Conservation (phyloP, 1,140 invertebrate genomes). For the Ceratitis capitata region DNA sequence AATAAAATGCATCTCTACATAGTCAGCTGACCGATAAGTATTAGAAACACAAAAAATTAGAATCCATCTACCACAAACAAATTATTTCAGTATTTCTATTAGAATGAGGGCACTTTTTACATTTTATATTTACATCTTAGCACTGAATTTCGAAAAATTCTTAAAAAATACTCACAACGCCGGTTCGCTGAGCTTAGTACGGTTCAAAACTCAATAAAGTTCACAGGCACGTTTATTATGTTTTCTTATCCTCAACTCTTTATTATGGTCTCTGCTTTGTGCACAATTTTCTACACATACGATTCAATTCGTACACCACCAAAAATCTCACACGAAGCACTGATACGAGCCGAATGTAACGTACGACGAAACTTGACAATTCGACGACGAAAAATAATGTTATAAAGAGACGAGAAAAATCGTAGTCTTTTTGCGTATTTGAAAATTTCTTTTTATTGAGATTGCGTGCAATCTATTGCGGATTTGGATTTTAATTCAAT, state of each 20-base stretch:
- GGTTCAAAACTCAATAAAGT: background rate
- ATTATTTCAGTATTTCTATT: background rate
- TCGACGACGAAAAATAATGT: conserved; percentile 39
- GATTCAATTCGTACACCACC: background rate
- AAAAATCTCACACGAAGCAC: background rate
- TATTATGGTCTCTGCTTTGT: conserved; percentile 24
- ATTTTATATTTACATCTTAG: background rate
- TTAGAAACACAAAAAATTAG: background rate
- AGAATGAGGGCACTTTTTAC: too few relatives aligned
- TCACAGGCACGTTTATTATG: background rate
- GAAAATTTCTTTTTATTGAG: conserved; percentile 37
- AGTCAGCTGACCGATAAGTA: conserved; percentile 10
- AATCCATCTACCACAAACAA: background rate
- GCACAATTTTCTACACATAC: conserved; percentile 11
- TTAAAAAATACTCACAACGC: background rate
- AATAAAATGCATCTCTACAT: conserved; percentile 10
- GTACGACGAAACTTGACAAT: conserved; percentile 42
- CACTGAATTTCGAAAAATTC: background rate
- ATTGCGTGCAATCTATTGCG: conserved; percentile 45
- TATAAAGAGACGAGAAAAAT: conserved; percentile 37
- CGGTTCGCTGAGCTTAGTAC: background rate
- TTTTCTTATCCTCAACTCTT: background rate
- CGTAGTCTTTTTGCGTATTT: conserved; percentile 41
- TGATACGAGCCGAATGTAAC: background rate
- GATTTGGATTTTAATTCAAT: conserved; percentile 53